phyloP scores from a whole-genome alignment of 2,888 invertebrate genomes.

The Cyclophora punctaria region DNA sequence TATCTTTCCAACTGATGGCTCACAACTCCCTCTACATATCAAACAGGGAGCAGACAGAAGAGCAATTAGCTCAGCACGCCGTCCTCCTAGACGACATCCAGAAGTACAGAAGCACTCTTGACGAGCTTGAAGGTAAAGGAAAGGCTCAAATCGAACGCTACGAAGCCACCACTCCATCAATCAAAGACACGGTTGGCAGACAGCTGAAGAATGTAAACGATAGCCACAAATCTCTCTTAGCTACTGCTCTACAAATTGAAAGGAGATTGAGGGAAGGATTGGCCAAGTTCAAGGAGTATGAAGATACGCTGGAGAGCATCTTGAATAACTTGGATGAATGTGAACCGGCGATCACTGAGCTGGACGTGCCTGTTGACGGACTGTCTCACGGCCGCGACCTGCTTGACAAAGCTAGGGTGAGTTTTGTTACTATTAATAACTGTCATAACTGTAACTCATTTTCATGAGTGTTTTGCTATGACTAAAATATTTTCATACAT shows the following conservation, averaged over 20 bases:
- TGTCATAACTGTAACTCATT: too few relatives aligned
- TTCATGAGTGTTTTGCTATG: too few relatives aligned
- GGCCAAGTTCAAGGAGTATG: conserved; percentile 94
- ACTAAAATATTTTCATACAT: too few relatives aligned
- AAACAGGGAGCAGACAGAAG: conserved; percentile 91
- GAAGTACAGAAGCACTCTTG: conserved; percentile 86
- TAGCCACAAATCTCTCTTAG: conserved; percentile 91
- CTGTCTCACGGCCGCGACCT: conserved; percentile 82
- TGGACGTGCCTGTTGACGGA: conserved; percentile 83
- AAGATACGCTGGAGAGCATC: conserved; percentile 90
- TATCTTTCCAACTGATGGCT: conserved; percentile 96
- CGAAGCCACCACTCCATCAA: conserved; percentile 79
- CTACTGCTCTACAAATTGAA: conserved; percentile 93
- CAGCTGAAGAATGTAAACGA: conserved; percentile 94
- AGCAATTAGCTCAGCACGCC: conserved; percentile 93
- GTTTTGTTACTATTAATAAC: conserved; percentile 18
- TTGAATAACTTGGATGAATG: conserved; percentile 86
- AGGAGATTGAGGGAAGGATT: conserved; percentile 90
- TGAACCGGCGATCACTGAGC: conserved; percentile 85
- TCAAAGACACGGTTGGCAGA: conserved; percentile 85
- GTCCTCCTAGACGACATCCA: conserved; percentile 84
- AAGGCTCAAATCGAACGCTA: conserved; percentile 89
- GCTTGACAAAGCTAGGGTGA: conserved; percentile 84
- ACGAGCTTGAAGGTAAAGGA: conserved; percentile 88
- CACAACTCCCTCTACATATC: conserved; percentile 95